Evolutionary conservation across 2,797 vertebrate species (phyloP).

Genomic region (Melanogrammus aeglefinus): DNA sequence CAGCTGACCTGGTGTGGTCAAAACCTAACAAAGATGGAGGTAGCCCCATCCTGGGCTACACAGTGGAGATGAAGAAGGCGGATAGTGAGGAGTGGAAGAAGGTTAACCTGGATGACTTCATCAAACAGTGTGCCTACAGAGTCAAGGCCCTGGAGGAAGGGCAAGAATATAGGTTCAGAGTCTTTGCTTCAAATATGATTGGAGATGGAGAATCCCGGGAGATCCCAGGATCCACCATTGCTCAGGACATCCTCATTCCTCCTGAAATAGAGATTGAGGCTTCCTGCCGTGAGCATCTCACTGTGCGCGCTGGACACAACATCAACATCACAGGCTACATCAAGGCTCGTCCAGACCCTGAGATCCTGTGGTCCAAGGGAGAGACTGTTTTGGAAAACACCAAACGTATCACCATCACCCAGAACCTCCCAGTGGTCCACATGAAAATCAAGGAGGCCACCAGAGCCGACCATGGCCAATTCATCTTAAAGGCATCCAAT

Average conservation of each 20-base stretch:
- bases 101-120: slow-evolving; percentile 90
- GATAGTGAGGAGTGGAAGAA: slow-evolving; percentile 87
- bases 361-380: slow-evolving; percentile 91
- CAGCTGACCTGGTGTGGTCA: slow-evolving; percentile 94
- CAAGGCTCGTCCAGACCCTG: slow-evolving; percentile 91
- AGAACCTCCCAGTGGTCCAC: slow-evolving; percentile 86
- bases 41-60: slow-evolving; percentile 92
- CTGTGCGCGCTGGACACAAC: slow-evolving; percentile 94
- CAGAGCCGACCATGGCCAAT: slow-evolving; percentile 91
- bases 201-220: slow-evolving; percentile 95
- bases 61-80: slow-evolving; percentile 89
- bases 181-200: slow-evolving; percentile 90
- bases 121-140: slow-evolving; percentile 87
- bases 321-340: slow-evolving; percentile 88
- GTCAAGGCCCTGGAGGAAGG: slow-evolving; percentile 90
- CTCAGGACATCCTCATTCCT: slow-evolving; percentile 93
- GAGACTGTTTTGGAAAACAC: slow-evolving; percentile 80
- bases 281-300: slow-evolving; percentile 85
- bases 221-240: slow-evolving; percentile 87
- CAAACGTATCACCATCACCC: slow-evolving; percentile 80
- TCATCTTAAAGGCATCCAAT: slow-evolving; percentile 90
- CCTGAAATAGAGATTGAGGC: slow-evolving; percentile 94
- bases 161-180: slow-evolving; percentile 89
- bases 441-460: slow-evolving; percentile 89
- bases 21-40: slow-evolving; percentile 94